Evolutionary conservation across 2,888 invertebrate genomes (phyloP).

Genomic region (Agapetus fuscipes): DNA sequence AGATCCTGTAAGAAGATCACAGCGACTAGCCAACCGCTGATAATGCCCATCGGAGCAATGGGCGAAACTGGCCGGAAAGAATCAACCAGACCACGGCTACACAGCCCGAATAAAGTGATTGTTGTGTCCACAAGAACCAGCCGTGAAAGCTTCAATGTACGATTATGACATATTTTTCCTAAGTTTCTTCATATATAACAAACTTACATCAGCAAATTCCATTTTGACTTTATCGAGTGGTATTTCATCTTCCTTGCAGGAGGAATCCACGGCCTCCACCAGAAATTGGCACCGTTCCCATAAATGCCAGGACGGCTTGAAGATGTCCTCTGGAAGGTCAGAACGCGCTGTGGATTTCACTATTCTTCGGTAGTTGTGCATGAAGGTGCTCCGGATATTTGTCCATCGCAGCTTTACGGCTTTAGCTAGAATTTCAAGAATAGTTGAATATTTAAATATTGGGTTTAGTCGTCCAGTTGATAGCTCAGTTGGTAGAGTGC

Average conservation of each 20-base stretch:
- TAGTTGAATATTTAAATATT: neutral
- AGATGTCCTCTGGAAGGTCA: constrained; percentile 8
- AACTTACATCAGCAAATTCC: constrained; percentile 11
- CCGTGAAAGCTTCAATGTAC: no score
- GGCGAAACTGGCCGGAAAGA: no score
- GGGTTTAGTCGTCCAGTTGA: no score
- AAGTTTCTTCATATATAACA: no score
- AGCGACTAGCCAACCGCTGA: no score
- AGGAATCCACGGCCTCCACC: neutral
- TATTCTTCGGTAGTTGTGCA: constrained; percentile 11
- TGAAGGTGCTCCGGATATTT: constrained; percentile 14
- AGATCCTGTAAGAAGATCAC: no score
- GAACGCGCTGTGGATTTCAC: constrained; percentile 4
- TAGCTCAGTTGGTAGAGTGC: no score
- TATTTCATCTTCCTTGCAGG: neutral
- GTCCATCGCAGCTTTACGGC: constrained; percentile 15
- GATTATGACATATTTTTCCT: no score
- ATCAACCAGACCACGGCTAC: no score
- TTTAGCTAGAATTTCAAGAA: constrained; percentile 7
- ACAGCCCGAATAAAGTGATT: no score
- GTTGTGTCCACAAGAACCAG: no score
- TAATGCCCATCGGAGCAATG: no score
- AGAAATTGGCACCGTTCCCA: constrained; percentile 16
- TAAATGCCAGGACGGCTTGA: constrained; percentile 16
- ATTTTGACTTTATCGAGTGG: constrained; percentile 6